Percentiles rank a stretch among this genome's conserved stretches.
Evolutionary conservation across 2,888 invertebrate genomes (phyloP).

Genomic region (Caenorhabditis becei): DNA sequence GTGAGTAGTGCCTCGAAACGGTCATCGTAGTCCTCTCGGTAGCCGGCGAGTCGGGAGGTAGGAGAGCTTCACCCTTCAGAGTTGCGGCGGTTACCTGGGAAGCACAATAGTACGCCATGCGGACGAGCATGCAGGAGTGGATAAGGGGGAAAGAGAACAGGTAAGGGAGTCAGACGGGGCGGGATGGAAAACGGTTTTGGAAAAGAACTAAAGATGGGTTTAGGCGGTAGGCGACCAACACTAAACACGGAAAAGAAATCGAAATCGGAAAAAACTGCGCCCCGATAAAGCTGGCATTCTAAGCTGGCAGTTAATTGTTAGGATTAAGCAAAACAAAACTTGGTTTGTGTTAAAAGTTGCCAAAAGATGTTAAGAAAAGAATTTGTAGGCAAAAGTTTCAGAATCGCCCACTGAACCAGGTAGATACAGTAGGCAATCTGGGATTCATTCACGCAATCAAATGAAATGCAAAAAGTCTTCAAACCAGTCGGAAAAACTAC

Average conservation of each 20-base stretch:
- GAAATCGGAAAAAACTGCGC: conserved; percentile 39
- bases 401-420: not conserved
- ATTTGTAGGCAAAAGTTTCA: not conserved
- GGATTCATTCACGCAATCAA: conserved; percentile 26
- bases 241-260: conserved; percentile 49
- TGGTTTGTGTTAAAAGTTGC: conserved; percentile 34
- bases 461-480: conserved; percentile 40
- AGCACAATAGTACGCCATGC: conserved; percentile 66
- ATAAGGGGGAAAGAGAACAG: conserved; percentile 12
- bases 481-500: conserved; percentile 36
- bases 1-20: conserved; percentile 43
- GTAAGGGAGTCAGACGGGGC: conserved; percentile 12
- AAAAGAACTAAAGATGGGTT: conserved; percentile 53
- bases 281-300: conserved; percentile 48
- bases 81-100: conserved; percentile 73
- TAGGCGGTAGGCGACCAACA: conserved; percentile 63
- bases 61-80: conserved; percentile 73
- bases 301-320: conserved; percentile 49
- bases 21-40: conserved; percentile 60
- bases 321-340: conserved; percentile 43
- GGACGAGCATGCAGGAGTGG: conserved; percentile 62
- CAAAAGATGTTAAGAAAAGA: conserved; percentile 35
- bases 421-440: conserved; percentile 4
- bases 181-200: not conserved
- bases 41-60: conserved; percentile 61